Conservation (phyloP, 2,797 vertebrate species). For the Halcyon leucocephala region DNA sequence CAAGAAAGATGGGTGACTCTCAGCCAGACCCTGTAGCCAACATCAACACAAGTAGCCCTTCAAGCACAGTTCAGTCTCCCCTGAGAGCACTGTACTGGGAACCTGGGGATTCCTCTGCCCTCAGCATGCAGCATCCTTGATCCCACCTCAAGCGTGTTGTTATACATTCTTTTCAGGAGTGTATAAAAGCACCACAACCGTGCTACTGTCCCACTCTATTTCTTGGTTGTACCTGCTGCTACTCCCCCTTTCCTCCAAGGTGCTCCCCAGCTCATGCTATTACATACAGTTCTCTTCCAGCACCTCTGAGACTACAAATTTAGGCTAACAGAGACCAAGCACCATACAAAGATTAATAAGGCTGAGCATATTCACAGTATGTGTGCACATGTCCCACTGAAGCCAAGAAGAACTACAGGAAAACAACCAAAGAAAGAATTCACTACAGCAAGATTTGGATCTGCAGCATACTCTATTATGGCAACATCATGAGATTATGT, state of each 20-base stretch:
- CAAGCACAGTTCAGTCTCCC: accelerated
- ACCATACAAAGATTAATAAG: background rate
- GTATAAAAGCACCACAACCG: background rate
- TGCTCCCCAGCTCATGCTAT: background rate
- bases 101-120: background rate
- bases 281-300: background rate
- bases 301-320: background rate
- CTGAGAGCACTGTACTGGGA: background rate
- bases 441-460: constrained; percentile 16
- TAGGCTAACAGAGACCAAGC: background rate
- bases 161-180: background rate
- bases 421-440: constrained; percentile 56
- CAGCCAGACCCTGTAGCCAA: background rate
- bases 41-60: background rate
- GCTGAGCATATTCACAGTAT: background rate
- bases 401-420: background rate
- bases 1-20: background rate
- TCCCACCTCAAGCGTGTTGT: background rate
- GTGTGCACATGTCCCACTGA: background rate
- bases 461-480: constrained; percentile 51
- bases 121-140: background rate
- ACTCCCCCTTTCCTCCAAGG: background rate
- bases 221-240: background rate
- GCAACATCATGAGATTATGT: constrained; percentile 41
- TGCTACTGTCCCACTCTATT: background rate